These are phyloP conservation scores for Pterobdella sp. DNA, from an alignment of 2,888 invertebrate genomes.

Conservation along the genomic window DNA sequence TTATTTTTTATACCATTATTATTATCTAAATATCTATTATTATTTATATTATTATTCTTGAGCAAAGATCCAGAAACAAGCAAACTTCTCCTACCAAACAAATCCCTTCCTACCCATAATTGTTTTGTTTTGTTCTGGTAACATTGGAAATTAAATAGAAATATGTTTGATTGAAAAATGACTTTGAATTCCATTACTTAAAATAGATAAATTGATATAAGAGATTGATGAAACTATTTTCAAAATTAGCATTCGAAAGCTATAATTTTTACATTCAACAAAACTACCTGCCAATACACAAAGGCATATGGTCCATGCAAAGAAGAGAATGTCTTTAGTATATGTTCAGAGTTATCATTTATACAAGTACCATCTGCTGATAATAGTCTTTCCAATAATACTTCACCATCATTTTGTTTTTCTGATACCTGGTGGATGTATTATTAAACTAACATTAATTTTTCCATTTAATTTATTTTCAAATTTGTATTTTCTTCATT, in stretches of 20 bases:
- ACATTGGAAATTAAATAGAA: conserved; percentile 8
- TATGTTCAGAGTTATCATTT: conserved; percentile 40
- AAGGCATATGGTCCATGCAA: conserved; percentile 78
- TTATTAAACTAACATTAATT: not conserved
- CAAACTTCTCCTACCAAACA: conserved; percentile 75
- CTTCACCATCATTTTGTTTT: conserved; percentile 44
- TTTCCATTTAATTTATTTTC: not conserved
- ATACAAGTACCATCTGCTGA: no score
- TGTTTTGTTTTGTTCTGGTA: conserved; percentile 19
- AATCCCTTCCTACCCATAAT: conserved; percentile 72
- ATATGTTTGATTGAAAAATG: not conserved
- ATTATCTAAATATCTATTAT: not conserved
- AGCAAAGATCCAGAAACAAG: conserved; percentile 52
- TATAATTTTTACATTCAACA: not conserved
- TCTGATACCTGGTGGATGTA: conserved; percentile 24
- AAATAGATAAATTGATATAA: not conserved
- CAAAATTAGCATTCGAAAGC: not conserved
- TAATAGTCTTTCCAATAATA: conserved; percentile 42
- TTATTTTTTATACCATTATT: not conserved
- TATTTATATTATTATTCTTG: not conserved
- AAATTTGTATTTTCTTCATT: not conserved
- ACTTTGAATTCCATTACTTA: not conserved
- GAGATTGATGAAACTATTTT: not conserved
- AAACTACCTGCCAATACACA: conserved; percentile 60
- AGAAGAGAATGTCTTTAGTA: conserved; percentile 55